Evolutionary conservation across 2,797 vertebrate genomes (phyloP).

Genomic region (Microtus obscurus): DNA sequence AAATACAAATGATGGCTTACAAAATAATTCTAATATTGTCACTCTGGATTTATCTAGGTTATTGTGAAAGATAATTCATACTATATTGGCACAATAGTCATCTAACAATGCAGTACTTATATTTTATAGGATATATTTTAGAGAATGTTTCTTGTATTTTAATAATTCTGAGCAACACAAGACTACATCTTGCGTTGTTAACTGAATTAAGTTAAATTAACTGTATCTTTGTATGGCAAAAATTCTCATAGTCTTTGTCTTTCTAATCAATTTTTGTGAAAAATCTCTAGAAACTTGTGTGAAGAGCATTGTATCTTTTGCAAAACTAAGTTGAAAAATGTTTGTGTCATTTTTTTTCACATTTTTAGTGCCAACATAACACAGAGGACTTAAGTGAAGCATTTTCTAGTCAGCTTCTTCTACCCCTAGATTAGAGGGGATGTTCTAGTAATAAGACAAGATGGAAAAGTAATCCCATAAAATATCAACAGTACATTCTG

Average conservation of each 20-base stretch:
- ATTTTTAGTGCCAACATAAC: background rate
- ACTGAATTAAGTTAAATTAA: background rate
- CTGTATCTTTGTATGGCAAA: background rate
- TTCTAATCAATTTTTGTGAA: conserved; percentile 16
- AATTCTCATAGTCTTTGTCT: conserved; percentile 7
- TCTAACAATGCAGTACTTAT: background rate
- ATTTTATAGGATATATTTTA: background rate
- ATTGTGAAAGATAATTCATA: background rate
- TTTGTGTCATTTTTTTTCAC: background rate
- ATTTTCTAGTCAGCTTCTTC: background rate
- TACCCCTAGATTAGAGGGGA: conserved; percentile 10
- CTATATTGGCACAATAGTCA: background rate
- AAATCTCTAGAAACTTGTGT: background rate
- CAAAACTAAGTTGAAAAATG: conserved; percentile 11
- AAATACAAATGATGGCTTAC: background rate
- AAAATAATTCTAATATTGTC: background rate
- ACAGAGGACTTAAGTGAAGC: conserved; percentile 7
- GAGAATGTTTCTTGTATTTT: background rate
- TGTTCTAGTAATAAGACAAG: background rate
- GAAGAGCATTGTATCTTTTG: background rate
- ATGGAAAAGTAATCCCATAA: conserved; percentile 49
- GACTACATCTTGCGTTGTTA: background rate
- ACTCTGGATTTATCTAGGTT: background rate
- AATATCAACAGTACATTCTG: conserved; percentile 29
- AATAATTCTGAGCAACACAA: background rate